Evolutionary conservation across 2,888 invertebrate genomes (phyloP).

Genomic region (Atethmia centrago): DNA sequence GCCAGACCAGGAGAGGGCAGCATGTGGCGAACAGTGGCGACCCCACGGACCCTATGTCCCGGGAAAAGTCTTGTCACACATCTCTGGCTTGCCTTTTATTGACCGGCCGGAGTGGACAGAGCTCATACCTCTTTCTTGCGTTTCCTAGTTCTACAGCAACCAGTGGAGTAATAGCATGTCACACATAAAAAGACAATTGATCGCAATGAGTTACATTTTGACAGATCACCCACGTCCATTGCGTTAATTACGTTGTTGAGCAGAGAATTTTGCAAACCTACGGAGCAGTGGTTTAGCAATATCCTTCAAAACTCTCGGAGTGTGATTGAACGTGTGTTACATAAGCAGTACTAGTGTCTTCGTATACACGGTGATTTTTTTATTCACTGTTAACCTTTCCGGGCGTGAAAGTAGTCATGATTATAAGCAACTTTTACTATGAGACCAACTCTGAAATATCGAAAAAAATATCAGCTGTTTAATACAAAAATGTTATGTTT

Average conservation of each 20-base stretch:
- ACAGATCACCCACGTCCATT: neutral
- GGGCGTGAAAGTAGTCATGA: no score
- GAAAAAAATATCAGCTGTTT: no score
- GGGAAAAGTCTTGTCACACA: neutral
- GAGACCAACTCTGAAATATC: no score
- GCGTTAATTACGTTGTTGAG: neutral
- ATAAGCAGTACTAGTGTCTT: no score
- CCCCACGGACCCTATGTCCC: neutral
- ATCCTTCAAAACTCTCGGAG: neutral
- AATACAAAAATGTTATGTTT: no score
- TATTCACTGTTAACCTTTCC: no score
- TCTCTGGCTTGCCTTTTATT: neutral
- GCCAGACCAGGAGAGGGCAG: constrained; percentile 1
- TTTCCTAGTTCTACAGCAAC: no score
- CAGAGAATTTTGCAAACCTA: neutral
- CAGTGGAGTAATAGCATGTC: no score
- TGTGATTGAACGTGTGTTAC: neutral
- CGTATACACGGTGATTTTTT: no score
- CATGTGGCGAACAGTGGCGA: neutral
- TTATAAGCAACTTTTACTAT: no score
- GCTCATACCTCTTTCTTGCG: no score
- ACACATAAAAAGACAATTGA: neutral
- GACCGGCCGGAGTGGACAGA: neutral
- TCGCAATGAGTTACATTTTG: neutral
- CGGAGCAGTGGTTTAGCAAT: neutral